Evolutionary conservation across 2,113 vertebrate genomes (phyloP), one percentile per base, ranked within the genome.

Genomic region (Nerophis ophidion): DNA sequence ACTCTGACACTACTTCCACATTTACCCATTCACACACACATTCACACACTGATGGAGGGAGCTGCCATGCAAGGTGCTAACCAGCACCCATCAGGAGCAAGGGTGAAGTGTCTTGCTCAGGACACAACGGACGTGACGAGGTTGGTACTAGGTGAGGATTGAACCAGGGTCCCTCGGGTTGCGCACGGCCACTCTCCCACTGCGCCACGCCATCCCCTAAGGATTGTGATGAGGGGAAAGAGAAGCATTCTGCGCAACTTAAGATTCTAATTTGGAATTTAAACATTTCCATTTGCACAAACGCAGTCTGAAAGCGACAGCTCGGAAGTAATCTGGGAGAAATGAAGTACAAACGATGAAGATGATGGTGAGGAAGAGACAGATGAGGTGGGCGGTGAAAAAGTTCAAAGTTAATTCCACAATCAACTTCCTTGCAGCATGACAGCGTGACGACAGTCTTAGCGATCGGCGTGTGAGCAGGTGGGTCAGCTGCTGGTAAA

Each of bases 401-500:
- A 56, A 42, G 54, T 42, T 38, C 54, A 56, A 56, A 7, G 40
- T 52, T 77, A 62, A 76, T 67, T 66, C 79, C 51, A 60, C 56
- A 44, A 44, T 75, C 61, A 69, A 84, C 63, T 70, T 47, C 12
- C 54, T 38, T 33, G 57, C 70, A 65, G 79, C 62, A 26, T 19
- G 59, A 56, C 67, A 17, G 54, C 60, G 52, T 74, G 63, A 83
- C 80, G 71, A 63, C 53, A 70, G 61, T 63, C 59, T 51, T 35
- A 58, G 57, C 71, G 48, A 64, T 53, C 17, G 62, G 64, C 80
- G 65, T 85, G 84, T 84, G 76, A 82, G 52, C 83, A 85, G 83
- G 72, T 85, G 77, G 72, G 80, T 74, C 73, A 71, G 76, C 64
- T 38, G 7, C 44, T 58, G 62, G 73, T 66, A 74, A 63, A 81